phyloP scores from a whole-genome alignment of 1,140 invertebrate genomes.

The Metopolophium dirhodum region DNA sequence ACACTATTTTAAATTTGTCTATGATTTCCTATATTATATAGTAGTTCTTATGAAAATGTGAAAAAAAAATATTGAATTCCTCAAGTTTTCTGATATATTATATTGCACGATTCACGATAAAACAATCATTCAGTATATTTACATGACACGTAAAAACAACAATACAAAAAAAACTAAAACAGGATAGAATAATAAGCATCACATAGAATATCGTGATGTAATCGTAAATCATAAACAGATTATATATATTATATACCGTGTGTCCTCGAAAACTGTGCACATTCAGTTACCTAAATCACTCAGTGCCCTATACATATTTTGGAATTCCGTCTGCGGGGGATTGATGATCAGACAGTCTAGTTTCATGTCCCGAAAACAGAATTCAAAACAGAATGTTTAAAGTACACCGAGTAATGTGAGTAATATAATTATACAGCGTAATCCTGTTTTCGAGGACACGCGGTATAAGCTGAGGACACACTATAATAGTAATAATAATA shows the following conservation, averaged over 20 bases:
- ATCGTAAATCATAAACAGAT: background rate
- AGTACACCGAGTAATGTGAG: too few relatives aligned
- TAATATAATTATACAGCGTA: background rate
- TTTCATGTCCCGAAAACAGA: too few relatives aligned
- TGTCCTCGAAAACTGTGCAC: too few relatives aligned
- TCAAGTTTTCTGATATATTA: too few relatives aligned
- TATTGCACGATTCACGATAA: background rate
- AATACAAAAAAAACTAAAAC: background rate
- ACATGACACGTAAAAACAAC: background rate
- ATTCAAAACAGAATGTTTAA: too few relatives aligned
- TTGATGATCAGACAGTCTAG: too few relatives aligned
- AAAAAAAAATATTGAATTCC: background rate
- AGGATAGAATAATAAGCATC: slow-evolving; percentile 29
- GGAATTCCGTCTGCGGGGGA: too few relatives aligned
- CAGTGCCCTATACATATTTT: too few relatives aligned
- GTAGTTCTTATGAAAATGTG: background rate
- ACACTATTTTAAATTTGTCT: background rate
- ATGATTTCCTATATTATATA: background rate
- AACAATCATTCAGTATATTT: background rate
- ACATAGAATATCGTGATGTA: slow-evolving; percentile 13
- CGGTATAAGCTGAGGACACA: background rate
- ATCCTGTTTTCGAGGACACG: too few relatives aligned
- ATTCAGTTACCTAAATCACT: too few relatives aligned
- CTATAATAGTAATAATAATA: background rate
- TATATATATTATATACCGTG: too few relatives aligned